Evolutionary conservation across 2,113 vertebrate genomes (phyloP), one percentile per base, ranked within the genome.

Genomic region (Anhinga anhinga): DNA sequence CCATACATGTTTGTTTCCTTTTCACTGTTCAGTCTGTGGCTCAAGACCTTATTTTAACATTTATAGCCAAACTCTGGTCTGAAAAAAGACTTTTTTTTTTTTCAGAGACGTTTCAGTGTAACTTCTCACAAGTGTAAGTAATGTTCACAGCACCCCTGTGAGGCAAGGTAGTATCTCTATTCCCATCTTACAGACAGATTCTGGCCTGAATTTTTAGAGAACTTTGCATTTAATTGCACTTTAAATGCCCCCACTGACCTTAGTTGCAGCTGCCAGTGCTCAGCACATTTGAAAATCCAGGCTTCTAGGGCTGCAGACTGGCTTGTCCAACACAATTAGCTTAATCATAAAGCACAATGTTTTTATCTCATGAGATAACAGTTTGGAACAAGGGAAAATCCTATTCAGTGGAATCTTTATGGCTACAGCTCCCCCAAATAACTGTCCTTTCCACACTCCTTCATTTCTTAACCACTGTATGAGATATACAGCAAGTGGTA

Each of bases 361-460:
- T 96, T 96, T 93, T 90, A 95, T 95, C 86, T 92, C 72, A 58
- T 61, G 69, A 96, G 88, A 91, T 93, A 97, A 87, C 83, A 93
- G 45, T 82, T 79, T 89, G 66, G 44, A 96, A 76, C 62, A 76
- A 52, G 78, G 34, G 40, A 92, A 95, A 95, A 72, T 71, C 69
- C 69, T 52, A 58, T 79, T 86, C 91, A 91, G 26, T 72, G 45
- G 65, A 91, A 93, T 94, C 83, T 87, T 95, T 89, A 91, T 58
- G 44, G 61, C 58, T 89, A 56, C 49, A 91, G 45, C 36, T 92
- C 61, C 30, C 61, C 36, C 9, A 1, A 52, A 84, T 79, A 79
- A 67, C 30, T 53, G 36, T 58, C 72, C 86, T 95, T 91, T 95
- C 95, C 78, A 81, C 72, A 82, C 80, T 91, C 77, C 61, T 95